Percentiles rank a stretch among this genome's conserved stretches.
phyloP scores from a whole-genome alignment of 1,140 invertebrate species.

The Orchesella cincta region DNA sequence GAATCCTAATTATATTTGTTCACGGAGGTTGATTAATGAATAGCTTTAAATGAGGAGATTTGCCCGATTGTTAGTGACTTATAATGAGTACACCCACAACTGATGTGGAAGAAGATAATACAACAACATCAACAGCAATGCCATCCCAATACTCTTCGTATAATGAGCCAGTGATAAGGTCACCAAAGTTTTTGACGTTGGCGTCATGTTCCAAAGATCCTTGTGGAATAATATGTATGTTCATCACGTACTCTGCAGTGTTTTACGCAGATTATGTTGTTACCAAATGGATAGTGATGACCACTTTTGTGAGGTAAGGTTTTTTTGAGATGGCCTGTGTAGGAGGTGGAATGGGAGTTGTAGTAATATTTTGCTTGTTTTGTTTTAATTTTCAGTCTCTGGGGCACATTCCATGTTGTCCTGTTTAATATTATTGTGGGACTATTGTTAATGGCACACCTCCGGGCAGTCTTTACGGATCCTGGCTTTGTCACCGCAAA shows the following conservation, averaged over 20 bases:
- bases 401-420: conserved; percentile 80
- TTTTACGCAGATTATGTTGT: conserved; percentile 91
- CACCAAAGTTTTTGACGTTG: conserved; percentile 50
- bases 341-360: background rate
- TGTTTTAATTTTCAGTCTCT: conserved; percentile 67
- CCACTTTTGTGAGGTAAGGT: conserved; percentile 53
- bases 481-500: conserved; percentile 35
- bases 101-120: conserved; percentile 5
- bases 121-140: background rate
- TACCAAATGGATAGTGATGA: conserved; percentile 79
- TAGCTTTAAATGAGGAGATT: too few relatives aligned
- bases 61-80: background rate
- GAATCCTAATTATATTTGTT: too few relatives aligned
- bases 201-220: conserved; percentile 72
- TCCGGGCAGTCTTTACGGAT: conserved; percentile 34
- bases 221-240: conserved; percentile 82
- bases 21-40: too few relatives aligned
- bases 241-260: conserved; percentile 79
- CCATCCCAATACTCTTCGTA: background rate
- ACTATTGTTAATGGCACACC: conserved; percentile 72
- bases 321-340: background rate
- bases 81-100: conserved; percentile 19
- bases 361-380: background rate
- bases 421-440: conserved; percentile 80
- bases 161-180: background rate